Conservation (phyloP, 2,113 vertebrate species). For the Phycodurus eques region DNA sequence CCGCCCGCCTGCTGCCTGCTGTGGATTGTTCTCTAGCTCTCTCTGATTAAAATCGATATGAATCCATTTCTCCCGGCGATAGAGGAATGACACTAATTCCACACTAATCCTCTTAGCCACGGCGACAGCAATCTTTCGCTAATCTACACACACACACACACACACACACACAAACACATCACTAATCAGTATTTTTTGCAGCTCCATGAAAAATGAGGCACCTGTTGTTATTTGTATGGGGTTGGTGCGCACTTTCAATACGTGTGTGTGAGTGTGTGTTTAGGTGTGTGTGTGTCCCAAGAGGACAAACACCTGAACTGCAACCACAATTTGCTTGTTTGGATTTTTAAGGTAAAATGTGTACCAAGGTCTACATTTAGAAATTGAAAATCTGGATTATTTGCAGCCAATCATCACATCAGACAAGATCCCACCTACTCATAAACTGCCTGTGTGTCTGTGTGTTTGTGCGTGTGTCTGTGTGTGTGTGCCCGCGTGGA, state of each 20-base stretch:
- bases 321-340: no score
- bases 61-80: conserved; percentile 58
- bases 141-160: conserved; percentile 63
- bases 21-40: conserved; percentile 14
- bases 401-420: no score
- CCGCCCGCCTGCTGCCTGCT: conserved; percentile 9
- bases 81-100: conserved; percentile 76
- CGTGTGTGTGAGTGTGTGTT: neutral
- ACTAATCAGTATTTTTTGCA: conserved; percentile 57
- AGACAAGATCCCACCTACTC: no score
- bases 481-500: neutral
- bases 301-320: no score
- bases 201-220: conserved; percentile 48
- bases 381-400: no score
- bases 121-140: conserved; percentile 68
- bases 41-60: conserved; percentile 74
- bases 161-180: conserved; percentile 21
- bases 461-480: conserved; percentile 3
- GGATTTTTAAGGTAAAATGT: no score
- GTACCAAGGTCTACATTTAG: no score
- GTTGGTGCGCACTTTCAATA: conserved; percentile 31
- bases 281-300: neutral
- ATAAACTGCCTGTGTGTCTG: neutral
- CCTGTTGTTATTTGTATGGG: conserved; percentile 37
- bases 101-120: conserved; percentile 70